phyloP scores from a whole-genome alignment of 2,888 invertebrate genomes.

The Noctua pronuba region DNA sequence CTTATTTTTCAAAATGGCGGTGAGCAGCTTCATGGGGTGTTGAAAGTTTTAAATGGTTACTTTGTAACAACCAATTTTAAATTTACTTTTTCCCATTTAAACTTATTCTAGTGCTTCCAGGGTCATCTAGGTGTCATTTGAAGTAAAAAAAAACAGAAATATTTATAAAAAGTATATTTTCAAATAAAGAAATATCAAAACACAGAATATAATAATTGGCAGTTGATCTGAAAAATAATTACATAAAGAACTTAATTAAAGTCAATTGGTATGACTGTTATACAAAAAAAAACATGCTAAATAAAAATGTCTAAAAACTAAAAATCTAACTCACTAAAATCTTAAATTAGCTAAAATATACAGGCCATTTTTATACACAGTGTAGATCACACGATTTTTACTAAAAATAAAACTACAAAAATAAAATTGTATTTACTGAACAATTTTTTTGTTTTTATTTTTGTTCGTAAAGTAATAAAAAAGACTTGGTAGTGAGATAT shows the following conservation, averaged over 20 bases:
- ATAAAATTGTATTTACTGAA: slow-evolving; percentile 51
- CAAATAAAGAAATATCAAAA: slow-evolving; percentile 84
- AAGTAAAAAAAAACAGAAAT: slow-evolving; percentile 43
- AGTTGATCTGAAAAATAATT: slow-evolving; percentile 79
- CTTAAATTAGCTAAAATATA: slow-evolving; percentile 83
- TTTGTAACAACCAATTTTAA: slow-evolving; percentile 8
- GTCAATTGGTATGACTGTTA: slow-evolving; percentile 77
- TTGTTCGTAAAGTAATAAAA: slow-evolving; percentile 61
- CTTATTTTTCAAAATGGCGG: slow-evolving; percentile 61
- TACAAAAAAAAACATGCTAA: slow-evolving; percentile 71
- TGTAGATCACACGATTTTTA: slow-evolving; percentile 78
- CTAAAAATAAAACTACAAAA: slow-evolving; percentile 66
- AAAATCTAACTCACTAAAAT: slow-evolving; percentile 69
- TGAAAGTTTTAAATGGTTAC: slow-evolving; percentile 34
- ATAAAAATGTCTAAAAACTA: slow-evolving; percentile 69
- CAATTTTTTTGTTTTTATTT: slow-evolving; percentile 51
- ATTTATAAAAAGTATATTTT: slow-evolving; percentile 86
- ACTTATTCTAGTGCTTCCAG: background rate
- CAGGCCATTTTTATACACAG: slow-evolving; percentile 83
- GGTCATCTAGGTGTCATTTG: background rate
- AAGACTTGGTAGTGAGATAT: slow-evolving; percentile 76
- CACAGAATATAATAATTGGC: slow-evolving; percentile 82
- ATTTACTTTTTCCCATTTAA: background rate
- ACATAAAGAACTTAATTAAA: slow-evolving; percentile 75
- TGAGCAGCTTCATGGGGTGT: slow-evolving; percentile 20